Percentiles rank a stretch among this genome's conserved stretches.
Conservation (phyloP, 2,888 invertebrate species). For the Meloe dianella region DNA sequence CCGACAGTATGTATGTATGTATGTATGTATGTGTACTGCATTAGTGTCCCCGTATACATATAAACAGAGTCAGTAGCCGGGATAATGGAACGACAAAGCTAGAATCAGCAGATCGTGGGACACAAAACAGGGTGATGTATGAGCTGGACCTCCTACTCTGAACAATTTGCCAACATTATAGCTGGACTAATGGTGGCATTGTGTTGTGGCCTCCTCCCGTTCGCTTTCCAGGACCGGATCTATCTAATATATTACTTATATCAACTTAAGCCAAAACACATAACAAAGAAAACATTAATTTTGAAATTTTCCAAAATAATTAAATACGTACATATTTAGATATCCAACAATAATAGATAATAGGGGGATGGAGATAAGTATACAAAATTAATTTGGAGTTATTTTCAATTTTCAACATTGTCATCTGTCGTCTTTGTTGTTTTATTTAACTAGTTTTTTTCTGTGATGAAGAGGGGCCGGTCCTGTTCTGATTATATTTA, state of each 20-base stretch:
- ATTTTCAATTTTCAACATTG: background rate
- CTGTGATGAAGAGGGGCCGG: background rate
- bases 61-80: conserved; percentile 37
- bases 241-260: too few relatives aligned
- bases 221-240: conserved; percentile 25
- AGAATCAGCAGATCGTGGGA: conserved; percentile 53
- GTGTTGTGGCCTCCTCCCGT: conserved; percentile 43
- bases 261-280: background rate
- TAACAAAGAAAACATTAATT: background rate
- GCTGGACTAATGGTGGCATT: conserved; percentile 59
- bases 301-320: background rate
- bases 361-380: too few relatives aligned
- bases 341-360: background rate
- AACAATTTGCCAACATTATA: conserved; percentile 61
- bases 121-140: conserved; percentile 58
- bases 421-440: background rate
- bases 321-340: too few relatives aligned
- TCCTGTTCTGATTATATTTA: conserved; percentile 27
- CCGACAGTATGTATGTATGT: too few relatives aligned
- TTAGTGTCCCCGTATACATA: conserved; percentile 40
- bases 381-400: background rate
- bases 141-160: conserved; percentile 58
- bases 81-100: conserved; percentile 33
- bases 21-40: too few relatives aligned
- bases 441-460: background rate